Percentiles rank a stretch among this genome's conserved stretches.
Evolutionary conservation across 2,797 vertebrate species (phyloP).

Genomic region (Sebastiscus albofasciatus): DNA sequence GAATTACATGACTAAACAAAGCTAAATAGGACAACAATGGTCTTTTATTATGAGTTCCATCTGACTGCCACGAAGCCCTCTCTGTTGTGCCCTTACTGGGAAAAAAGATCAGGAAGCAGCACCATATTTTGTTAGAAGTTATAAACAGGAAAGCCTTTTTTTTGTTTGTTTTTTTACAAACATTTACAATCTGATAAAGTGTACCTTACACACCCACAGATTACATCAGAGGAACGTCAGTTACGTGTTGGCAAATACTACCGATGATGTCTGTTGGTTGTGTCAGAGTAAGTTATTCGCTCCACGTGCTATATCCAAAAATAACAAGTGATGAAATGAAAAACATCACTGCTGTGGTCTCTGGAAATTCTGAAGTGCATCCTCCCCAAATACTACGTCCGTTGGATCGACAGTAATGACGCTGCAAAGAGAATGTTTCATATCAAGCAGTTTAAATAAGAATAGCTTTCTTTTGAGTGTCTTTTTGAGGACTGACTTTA

Average conservation of each 20-base stretch:
- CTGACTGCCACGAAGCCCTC: neutral
- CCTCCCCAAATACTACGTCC: neutral
- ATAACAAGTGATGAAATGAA: neutral
- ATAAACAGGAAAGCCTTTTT: conserved; percentile 32
- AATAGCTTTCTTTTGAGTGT: neutral
- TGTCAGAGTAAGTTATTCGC: too few relatives aligned
- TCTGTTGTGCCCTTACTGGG: neutral
- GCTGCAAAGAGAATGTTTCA: neutral
- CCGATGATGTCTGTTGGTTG: neutral
- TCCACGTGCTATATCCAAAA: neutral
- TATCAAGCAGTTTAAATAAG: neutral
- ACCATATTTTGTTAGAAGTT: neutral
- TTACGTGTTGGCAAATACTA: neutral
- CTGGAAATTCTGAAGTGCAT: conserved; percentile 30
- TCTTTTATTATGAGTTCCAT: neutral
- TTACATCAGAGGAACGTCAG: conserved; percentile 22
- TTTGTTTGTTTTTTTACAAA: neutral
- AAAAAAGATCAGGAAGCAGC: neutral
- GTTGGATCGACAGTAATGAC: neutral
- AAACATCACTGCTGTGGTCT: neutral
- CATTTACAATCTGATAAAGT: conserved; percentile 2
- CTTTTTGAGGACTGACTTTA: neutral
- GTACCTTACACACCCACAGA: neutral
- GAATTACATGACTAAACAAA: neutral
- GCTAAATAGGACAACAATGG: conserved; percentile 8